Percentiles rank a stretch among this genome's conserved stretches.
Evolutionary conservation across 2,113 vertebrate genomes (phyloP).

Genomic region (Rhynchomys soricoides): DNA sequence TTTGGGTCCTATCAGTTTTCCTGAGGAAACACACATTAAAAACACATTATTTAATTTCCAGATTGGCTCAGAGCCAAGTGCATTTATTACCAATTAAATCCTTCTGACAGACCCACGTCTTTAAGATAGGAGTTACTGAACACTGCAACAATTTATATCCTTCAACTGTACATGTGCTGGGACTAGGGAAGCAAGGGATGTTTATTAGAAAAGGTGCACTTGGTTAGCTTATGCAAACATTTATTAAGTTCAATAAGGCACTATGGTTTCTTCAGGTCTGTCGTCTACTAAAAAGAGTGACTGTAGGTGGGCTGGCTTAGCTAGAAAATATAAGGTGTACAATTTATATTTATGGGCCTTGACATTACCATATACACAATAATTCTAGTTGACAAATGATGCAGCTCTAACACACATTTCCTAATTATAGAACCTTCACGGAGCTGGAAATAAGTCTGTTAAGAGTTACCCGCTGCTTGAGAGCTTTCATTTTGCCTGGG

Average conservation of each 20-base stretch:
- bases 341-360: slow-evolving; percentile 59
- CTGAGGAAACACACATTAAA: slow-evolving; percentile 64
- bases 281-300: slow-evolving; percentile 62
- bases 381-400: slow-evolving; percentile 68
- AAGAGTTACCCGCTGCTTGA: slow-evolving; percentile 52
- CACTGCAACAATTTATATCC: slow-evolving; percentile 45
- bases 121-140: slow-evolving; percentile 62
- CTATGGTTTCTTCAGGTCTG: slow-evolving; percentile 54
- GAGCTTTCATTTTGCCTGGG: slow-evolving; percentile 27
- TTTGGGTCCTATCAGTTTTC: slow-evolving; percentile 65
- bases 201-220: slow-evolving; percentile 55
- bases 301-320: slow-evolving; percentile 64
- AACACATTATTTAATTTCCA: slow-evolving; percentile 73
- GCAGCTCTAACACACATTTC: slow-evolving; percentile 60
- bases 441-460: slow-evolving; percentile 40
- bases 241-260: slow-evolving; percentile 61
- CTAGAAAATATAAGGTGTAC: slow-evolving; percentile 72
- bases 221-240: slow-evolving; percentile 59
- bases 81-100: slow-evolving; percentile 73
- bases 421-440: slow-evolving; percentile 60
- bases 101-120: slow-evolving; percentile 67
- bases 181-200: slow-evolving; percentile 47
- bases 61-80: slow-evolving; percentile 68
- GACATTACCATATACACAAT: slow-evolving; percentile 58
- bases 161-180: slow-evolving; percentile 37